Evolutionary conservation across 2,888 invertebrate genomes (phyloP).

Genomic region (Amphimallon solstitiale): DNA sequence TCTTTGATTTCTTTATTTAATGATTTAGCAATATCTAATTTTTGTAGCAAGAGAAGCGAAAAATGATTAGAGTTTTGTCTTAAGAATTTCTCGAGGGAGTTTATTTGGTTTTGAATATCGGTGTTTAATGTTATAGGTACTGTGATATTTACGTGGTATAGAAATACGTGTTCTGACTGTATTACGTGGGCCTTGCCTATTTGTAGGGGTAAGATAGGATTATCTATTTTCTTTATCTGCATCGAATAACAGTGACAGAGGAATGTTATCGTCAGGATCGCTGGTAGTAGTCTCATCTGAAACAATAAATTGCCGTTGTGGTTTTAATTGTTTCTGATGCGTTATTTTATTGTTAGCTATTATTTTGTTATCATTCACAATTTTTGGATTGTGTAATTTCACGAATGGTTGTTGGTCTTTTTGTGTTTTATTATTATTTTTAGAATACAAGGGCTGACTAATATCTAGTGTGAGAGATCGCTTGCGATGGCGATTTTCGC

Average conservation of each 20-base stretch:
- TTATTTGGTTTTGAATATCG: too few species aligned
- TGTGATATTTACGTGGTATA: too few species aligned
- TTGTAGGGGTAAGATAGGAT: conserved; percentile 8
- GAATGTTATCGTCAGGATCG: conserved; percentile 4
- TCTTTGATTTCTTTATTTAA: too few species aligned
- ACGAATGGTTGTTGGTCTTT: neutral
- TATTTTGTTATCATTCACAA: neutral
- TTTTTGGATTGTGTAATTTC: neutral
- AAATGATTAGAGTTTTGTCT: too few species aligned
- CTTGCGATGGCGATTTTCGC: neutral
- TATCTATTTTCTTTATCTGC: neutral
- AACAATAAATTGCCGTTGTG: neutral
- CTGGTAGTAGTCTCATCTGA: neutral
- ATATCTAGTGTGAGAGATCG: conserved; percentile 1
- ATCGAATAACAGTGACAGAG: conserved; percentile 11
- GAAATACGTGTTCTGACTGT: neutral
- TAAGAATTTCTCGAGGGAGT: too few species aligned
- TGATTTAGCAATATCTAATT: too few species aligned
- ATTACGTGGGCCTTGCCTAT: conserved; percentile 1
- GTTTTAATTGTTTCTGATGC: conserved; percentile 3
- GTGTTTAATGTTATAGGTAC: too few species aligned
- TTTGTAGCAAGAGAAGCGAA: too few species aligned
- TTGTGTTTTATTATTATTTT: neutral
- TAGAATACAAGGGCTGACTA: neutral
- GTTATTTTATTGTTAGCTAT: conserved; percentile 5